Conservation (phyloP, 2,888 invertebrate species). For the Agonopterix heracliana region DNA sequence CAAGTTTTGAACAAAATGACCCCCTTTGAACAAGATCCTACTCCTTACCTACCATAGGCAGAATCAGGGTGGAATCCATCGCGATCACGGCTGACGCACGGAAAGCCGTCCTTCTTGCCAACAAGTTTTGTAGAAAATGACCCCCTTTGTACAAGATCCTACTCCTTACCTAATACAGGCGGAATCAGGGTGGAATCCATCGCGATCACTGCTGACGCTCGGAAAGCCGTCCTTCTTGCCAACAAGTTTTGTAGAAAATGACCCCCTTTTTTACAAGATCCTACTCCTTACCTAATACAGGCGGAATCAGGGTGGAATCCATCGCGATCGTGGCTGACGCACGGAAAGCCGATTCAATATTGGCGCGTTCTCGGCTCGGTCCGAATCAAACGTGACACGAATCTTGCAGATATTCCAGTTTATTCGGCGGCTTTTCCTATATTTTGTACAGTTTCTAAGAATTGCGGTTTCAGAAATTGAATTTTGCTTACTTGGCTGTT, state of each 20-base stretch:
- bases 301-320: conserved; percentile 9
- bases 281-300: not conserved
- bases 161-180: not conserved
- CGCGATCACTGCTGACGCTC: too few species aligned
- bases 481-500: too few species aligned
- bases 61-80: not conserved
- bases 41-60: not conserved
- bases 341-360: conserved; percentile 24
- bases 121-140: too few species aligned
- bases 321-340: conserved; percentile 7
- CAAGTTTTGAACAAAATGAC: too few species aligned
- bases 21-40: too few species aligned
- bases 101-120: too few species aligned
- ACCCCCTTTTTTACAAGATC: too few species aligned
- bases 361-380: conserved; percentile 22
- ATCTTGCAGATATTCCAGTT: conserved; percentile 18
- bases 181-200: not conserved
- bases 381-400: conserved; percentile 27
- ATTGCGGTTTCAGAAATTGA: conserved; percentile 23
- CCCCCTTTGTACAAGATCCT: too few species aligned
- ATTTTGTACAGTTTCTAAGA: conserved; percentile 58
- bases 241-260: too few species aligned
- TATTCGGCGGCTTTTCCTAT: conserved; percentile 27
- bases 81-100: too few species aligned
- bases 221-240: too few species aligned